These are phyloP conservation scores for Amblyraja radiata DNA, from an alignment of 2,797 vertebrate genomes.

Conservation along the genomic window DNA sequence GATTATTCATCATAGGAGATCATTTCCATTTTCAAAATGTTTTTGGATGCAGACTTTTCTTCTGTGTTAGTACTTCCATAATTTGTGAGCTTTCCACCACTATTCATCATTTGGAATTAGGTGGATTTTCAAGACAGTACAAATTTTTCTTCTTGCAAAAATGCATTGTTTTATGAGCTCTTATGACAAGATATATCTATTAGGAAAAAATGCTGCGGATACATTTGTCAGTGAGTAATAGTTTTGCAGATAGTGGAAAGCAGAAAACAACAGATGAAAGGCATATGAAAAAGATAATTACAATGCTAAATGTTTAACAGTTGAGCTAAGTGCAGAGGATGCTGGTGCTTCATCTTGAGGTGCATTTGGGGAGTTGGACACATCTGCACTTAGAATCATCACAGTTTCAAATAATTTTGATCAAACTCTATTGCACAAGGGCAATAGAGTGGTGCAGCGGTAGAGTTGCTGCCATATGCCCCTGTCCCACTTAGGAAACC, in stretches of 20 bases:
- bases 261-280: not conserved
- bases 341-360: not conserved
- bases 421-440: not conserved
- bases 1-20: not conserved
- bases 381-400: no score
- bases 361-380: not conserved
- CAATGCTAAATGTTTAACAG: not conserved
- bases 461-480: no score
- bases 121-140: not conserved
- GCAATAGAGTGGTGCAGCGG: no score
- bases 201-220: not conserved
- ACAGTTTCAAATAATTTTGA: no score
- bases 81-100: not conserved
- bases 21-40: not conserved
- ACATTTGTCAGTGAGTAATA: constrained; percentile 23
- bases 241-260: not conserved
- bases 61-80: not conserved
- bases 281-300: not conserved
- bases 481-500: no score
- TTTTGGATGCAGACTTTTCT: not conserved
- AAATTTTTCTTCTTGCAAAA: constrained; percentile 13
- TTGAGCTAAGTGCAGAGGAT: not conserved
- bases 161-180: not conserved
- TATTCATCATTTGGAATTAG: constrained; percentile 29
- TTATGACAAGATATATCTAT: constrained; percentile 23